Evolutionary conservation across 2,113 vertebrate genomes (phyloP).

Genomic region (Muntiacus reevesi): DNA sequence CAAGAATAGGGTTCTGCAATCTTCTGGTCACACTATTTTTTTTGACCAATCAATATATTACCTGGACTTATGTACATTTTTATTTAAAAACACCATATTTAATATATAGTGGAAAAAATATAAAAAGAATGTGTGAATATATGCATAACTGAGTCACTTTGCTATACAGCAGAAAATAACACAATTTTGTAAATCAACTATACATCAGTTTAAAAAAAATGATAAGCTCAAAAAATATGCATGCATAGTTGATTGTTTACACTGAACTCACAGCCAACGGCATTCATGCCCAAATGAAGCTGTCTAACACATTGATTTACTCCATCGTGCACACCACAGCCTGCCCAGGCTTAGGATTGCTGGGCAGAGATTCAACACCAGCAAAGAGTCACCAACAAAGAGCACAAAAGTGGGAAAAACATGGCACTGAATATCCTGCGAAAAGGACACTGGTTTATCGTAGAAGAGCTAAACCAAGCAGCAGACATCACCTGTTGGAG

Average conservation of each 20-base stretch:
- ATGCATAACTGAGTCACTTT: neutral
- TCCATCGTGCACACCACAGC: accelerated
- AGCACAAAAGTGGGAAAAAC: neutral
- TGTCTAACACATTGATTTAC: neutral
- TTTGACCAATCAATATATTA: neutral
- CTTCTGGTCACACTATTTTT: neutral
- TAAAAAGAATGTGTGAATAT: neutral
- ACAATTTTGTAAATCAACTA: neutral
- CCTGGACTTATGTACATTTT: neutral
- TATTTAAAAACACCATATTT: neutral
- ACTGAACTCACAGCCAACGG: neutral
- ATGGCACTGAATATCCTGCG: no score
- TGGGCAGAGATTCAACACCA: neutral
- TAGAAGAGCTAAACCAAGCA: neutral
- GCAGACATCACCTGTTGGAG: neutral
- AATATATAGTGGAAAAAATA: neutral
- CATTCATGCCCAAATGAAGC: neutral
- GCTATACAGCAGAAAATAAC: neutral
- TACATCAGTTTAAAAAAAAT: neutral
- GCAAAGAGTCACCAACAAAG: neutral
- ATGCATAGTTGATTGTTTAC: neutral
- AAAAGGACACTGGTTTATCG: neutral
- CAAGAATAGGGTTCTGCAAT: neutral
- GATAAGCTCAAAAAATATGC: neutral
- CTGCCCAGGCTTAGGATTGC: neutral